phyloP scores from a whole-genome alignment of 2,113 vertebrate genomes.

The Callipepla squamata region DNA sequence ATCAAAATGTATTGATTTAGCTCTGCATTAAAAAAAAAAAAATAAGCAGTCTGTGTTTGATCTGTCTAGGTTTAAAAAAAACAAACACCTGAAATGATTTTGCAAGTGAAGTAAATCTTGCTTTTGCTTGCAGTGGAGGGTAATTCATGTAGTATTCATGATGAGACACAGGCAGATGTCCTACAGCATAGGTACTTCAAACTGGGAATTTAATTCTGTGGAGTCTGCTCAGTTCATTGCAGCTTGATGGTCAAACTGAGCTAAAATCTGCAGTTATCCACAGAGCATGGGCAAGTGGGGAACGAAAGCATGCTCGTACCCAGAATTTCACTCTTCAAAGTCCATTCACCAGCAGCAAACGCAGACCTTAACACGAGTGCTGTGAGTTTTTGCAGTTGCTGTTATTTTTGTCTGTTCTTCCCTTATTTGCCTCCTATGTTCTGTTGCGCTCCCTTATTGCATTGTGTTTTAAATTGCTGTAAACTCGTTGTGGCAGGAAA shows the following conservation, averaged over 20 bases:
- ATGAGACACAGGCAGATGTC: background rate
- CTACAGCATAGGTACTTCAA: background rate
- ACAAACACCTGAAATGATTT: background rate
- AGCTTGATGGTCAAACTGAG: background rate
- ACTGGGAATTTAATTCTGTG: background rate
- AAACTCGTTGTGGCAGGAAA: slow-evolving; percentile 70
- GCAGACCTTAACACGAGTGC: accelerated
- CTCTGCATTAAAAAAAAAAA: background rate
- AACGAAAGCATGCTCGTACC: background rate
- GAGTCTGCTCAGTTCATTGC: background rate
- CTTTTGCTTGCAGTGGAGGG: background rate
- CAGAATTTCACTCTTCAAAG: background rate
- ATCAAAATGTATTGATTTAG: background rate
- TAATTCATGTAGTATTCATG: background rate
- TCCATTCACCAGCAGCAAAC: background rate
- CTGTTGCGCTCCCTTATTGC: slow-evolving; percentile 39
- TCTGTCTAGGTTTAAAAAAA: background rate
- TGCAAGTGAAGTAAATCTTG: background rate
- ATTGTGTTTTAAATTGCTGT: slow-evolving; percentile 68
- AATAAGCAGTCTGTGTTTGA: background rate
- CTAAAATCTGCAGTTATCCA: background rate
- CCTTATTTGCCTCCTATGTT: slow-evolving; percentile 31
- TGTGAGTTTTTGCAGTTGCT: background rate
- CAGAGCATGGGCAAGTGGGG: background rate
- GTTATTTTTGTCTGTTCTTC: slow-evolving; percentile 49